phyloP scores from a whole-genome alignment of 2,113 vertebrate genomes.

The Petroica traversi region DNA sequence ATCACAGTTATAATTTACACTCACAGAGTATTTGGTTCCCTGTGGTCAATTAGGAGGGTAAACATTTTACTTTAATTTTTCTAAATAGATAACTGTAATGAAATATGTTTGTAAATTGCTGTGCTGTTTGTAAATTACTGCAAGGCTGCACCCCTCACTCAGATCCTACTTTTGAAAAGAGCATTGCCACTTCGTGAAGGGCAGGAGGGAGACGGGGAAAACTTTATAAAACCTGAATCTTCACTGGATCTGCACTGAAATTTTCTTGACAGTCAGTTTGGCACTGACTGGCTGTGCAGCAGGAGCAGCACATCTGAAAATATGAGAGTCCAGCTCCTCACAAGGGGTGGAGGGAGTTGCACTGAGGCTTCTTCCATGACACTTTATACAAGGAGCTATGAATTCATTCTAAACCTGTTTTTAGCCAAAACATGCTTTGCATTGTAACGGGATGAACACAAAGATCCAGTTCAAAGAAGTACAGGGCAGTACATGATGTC shows the following conservation, averaged over 20 bases:
- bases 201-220: not conserved
- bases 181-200: not conserved
- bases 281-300: not conserved
- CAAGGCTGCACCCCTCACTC: not conserved
- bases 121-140: slow-evolving; percentile 9
- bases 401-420: not conserved
- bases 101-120: slow-evolving; percentile 28
- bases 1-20: slow-evolving; percentile 48
- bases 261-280: slow-evolving; percentile 3
- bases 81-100: slow-evolving; percentile 36
- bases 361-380: not conserved
- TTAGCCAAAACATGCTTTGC: not conserved
- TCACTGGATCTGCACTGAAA: not conserved
- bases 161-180: not conserved
- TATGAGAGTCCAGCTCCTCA: not conserved
- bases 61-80: slow-evolving; percentile 41
- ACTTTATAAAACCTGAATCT: not conserved
- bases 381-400: not conserved
- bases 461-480: not conserved
- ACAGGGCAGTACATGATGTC: not conserved
- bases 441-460: not conserved
- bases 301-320: not conserved
- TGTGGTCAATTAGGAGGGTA: slow-evolving; percentile 49
- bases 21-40: slow-evolving; percentile 45
- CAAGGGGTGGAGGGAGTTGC: not conserved